A percentile compares a stretch with the other conserved stretches of the same genome.
phyloP scores from a whole-genome alignment of 2,888 invertebrate genomes.

The Baronia brevicornis region DNA sequence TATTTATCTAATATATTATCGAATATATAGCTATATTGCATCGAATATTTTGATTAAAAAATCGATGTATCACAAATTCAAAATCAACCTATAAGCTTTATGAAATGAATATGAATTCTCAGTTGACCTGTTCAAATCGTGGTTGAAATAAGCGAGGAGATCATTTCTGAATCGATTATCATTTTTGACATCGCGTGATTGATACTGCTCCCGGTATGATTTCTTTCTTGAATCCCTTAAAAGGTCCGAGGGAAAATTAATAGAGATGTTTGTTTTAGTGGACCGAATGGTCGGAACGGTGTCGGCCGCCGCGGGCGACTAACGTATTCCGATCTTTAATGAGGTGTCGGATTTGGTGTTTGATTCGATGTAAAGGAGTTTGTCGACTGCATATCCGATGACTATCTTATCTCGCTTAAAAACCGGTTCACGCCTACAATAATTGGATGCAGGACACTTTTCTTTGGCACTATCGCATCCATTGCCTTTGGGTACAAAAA shows the following conservation, averaged over 20 bases:
- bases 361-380: constrained; percentile 37
- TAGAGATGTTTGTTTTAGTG: constrained; percentile 69
- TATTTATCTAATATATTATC: too few relatives aligned
- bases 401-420: constrained; percentile 14
- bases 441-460: constrained; percentile 3
- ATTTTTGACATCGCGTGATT: constrained; percentile 51
- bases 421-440: constrained; percentile 7
- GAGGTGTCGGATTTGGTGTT: constrained; percentile 53
- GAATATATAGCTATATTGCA: too few relatives aligned
- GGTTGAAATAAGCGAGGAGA: too few relatives aligned
- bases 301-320: constrained; percentile 54
- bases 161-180: constrained; percentile 56
- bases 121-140: too few relatives aligned
- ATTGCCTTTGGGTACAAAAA: neutral
- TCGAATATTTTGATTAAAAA: too few relatives aligned
- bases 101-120: too few relatives aligned
- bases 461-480: neutral
- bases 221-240: constrained; percentile 36
- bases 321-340: constrained; percentile 47
- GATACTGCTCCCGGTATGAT: constrained; percentile 50
- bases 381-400: constrained; percentile 18
- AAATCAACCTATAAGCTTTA: too few relatives aligned
- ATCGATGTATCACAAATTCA: too few relatives aligned
- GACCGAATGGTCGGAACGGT: constrained; percentile 27
- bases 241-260: constrained; percentile 50